Percentiles rank a stretch among this genome's conserved stretches.
These are phyloP conservation scores for Melanotaenia nigrans DNA, from an alignment of 2,797 vertebrate species.

Conservation along the genomic window DNA sequence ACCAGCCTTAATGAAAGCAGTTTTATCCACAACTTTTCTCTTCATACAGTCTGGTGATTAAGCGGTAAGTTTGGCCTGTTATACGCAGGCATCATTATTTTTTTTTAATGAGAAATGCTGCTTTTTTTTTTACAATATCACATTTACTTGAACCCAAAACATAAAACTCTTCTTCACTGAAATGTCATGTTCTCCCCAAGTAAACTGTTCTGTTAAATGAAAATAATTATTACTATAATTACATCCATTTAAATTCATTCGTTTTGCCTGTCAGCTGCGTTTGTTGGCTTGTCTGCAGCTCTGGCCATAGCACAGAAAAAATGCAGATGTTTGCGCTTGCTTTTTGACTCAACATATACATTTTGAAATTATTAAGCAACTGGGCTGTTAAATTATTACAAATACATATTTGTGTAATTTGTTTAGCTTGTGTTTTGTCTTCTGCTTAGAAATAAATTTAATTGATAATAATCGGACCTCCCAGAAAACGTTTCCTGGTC, in stretches of 20 bases:
- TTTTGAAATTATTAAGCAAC: too few relatives aligned
- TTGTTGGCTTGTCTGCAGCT: neutral
- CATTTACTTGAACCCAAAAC: conserved; percentile 8
- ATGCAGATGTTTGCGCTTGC: neutral
- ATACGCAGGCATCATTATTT: conserved; percentile 2
- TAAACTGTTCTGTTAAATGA: neutral
- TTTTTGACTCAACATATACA: neutral
- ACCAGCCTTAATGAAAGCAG: conserved; percentile 32
- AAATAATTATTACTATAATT: neutral
- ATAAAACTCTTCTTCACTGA: conserved; percentile 1
- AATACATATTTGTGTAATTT: too few relatives aligned
- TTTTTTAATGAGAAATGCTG: conserved; percentile 28
- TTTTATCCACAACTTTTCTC: conserved; percentile 15
- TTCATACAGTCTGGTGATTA: conserved; percentile 35
- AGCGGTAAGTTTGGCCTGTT: conserved; percentile 20
- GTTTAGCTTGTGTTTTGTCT: too few relatives aligned
- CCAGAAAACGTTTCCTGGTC: too few relatives aligned
- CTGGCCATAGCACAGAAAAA: neutral
- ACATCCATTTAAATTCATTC: neutral
- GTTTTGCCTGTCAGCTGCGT: neutral
- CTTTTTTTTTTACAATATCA: conserved; percentile 10
- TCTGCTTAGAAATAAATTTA: too few relatives aligned
- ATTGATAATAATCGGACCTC: too few relatives aligned
- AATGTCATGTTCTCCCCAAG: neutral
- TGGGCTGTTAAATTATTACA: too few relatives aligned